phyloP scores from a whole-genome alignment of 2,797 vertebrate species.

The Tapera naevia region DNA sequence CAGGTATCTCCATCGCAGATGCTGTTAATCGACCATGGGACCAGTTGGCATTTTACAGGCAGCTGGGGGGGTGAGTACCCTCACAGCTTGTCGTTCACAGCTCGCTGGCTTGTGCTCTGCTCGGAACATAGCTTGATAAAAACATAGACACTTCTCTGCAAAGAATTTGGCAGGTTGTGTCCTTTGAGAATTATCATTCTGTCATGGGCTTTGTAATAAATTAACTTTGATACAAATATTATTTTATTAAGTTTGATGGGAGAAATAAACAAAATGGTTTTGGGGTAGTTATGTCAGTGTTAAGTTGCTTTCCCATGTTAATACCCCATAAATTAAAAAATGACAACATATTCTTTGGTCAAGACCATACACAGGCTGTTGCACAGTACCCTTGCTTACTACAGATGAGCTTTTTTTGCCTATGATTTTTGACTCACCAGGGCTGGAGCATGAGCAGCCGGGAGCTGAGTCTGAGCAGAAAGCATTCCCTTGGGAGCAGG shows the following conservation, averaged over 20 bases:
- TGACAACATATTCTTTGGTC: neutral
- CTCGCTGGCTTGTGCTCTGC: neutral
- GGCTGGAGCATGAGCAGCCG: neutral
- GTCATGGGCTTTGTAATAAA: neutral
- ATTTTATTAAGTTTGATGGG: neutral
- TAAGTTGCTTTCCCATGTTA: neutral
- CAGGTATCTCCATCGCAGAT: neutral
- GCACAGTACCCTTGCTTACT: neutral
- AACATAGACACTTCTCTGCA: neutral
- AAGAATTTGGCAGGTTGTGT: neutral
- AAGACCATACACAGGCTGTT: neutral
- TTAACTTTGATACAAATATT: neutral
- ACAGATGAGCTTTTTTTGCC: neutral
- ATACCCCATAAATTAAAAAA: neutral
- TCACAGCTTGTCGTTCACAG: neutral
- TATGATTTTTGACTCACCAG: accelerated
- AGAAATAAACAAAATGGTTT: neutral
- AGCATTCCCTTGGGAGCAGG: neutral
- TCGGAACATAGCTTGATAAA: neutral
- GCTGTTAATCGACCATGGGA: accelerated
- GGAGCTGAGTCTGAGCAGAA: neutral
- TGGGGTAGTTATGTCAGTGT: neutral
- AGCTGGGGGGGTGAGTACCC: neutral
- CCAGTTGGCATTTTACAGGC: neutral
- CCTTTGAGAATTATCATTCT: neutral